A percentile compares a stretch with the other conserved stretches of the same genome.
Evolutionary conservation across 2,113 vertebrate species (phyloP).

Genomic region (Microcebus jonahi): DNA sequence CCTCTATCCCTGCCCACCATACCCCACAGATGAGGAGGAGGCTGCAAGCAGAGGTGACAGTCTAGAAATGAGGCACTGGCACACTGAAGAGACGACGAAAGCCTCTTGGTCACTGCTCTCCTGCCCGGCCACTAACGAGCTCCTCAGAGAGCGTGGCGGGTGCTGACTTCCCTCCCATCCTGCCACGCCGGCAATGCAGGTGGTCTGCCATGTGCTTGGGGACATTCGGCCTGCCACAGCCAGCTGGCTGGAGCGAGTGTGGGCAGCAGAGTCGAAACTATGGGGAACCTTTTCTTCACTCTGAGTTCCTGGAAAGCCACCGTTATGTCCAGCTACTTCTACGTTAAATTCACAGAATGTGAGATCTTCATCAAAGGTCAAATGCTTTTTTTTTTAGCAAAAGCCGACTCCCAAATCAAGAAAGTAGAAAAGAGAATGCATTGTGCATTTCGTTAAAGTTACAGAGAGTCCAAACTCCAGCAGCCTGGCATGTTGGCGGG

Average conservation of each 20-base stretch:
- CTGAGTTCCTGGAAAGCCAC: neutral
- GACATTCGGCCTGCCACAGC: too few species aligned
- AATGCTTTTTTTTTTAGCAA: rapidly evolving
- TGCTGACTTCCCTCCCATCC: rapidly evolving
- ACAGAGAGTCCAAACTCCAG: rapidly evolving
- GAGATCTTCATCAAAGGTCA: neutral
- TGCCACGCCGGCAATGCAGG: neutral
- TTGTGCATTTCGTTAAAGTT: rapidly evolving
- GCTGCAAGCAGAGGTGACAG: too few species aligned
- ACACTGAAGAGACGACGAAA: neutral
- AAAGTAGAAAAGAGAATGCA: too few species aligned
- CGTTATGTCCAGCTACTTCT: too few species aligned
- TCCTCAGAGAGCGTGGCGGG: neutral
- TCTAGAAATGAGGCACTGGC: too few species aligned
- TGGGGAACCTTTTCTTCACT: neutral
- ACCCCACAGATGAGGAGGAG: too few species aligned
- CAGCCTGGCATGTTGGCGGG: rapidly evolving
- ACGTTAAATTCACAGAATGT: neutral
- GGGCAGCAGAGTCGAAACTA: rapidly evolving
- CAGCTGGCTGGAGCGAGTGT: rapidly evolving
- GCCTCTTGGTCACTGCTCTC: too few species aligned
- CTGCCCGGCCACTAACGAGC: rapidly evolving
- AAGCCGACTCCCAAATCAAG: neutral
- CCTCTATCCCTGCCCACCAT: neutral
- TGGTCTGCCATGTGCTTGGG: too few species aligned